These are phyloP conservation scores for Melolontha melolontha DNA, from an alignment of 2,888 invertebrate species.

Conservation along the genomic window DNA sequence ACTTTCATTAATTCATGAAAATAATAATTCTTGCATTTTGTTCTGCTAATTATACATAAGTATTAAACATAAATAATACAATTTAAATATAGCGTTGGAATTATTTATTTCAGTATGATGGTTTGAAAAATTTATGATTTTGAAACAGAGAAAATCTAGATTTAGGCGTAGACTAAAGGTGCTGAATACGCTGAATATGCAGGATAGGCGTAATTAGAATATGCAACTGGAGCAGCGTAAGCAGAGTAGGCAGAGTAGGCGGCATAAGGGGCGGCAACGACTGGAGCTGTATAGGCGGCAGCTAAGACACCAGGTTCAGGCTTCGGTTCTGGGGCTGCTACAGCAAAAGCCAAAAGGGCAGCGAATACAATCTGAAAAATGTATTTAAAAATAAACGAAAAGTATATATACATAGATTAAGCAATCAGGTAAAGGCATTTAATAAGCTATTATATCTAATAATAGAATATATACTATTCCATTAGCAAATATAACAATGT, in stretches of 20 bases:
- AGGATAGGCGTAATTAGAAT: constrained; percentile 47
- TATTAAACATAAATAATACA: neutral
- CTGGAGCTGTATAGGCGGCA: constrained; percentile 57
- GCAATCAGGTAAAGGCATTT: neutral
- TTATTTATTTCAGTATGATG: constrained; percentile 17
- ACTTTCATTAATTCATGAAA: no score
- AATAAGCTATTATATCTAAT: no score
- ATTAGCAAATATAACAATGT: no score
- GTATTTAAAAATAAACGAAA: constrained; percentile 8
- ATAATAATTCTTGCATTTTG: no score
- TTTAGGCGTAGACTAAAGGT: constrained; percentile 35
- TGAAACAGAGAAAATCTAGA: neutral
- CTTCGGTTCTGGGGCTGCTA: constrained; percentile 53
- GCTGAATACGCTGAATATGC: constrained; percentile 52
- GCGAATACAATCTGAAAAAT: constrained; percentile 51
- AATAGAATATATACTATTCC: no score
- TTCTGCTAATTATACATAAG: no score
- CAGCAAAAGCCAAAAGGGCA: constrained; percentile 49
- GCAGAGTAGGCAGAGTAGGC: constrained; percentile 48
- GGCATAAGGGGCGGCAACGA: constrained; percentile 55
- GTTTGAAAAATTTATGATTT: neutral
- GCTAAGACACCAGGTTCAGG: constrained; percentile 47
- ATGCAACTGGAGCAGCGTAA: constrained; percentile 53
- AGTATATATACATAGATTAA: constrained; percentile 14
- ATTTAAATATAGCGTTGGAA: constrained; percentile 3